Evolutionary conservation across 2,113 vertebrate genomes (phyloP).

Genomic region (Crotophaga sulcirostris): DNA sequence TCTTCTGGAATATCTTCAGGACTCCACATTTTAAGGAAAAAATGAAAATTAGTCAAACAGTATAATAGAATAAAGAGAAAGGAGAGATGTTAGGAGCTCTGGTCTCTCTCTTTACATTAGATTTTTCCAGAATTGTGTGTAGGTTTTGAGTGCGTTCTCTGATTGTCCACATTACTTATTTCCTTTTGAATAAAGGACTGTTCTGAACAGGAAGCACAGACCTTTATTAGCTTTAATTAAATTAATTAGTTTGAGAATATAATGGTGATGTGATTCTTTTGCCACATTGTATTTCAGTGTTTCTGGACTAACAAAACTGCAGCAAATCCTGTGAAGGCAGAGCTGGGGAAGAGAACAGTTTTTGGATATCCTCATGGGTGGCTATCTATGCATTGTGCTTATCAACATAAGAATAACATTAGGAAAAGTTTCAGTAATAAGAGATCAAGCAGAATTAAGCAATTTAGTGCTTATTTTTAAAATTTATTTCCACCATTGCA

Average conservation of each 20-base stretch:
- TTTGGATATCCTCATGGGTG: not conserved
- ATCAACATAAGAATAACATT: not conserved
- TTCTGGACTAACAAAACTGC: not conserved
- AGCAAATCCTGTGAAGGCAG: not conserved
- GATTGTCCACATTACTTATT: not conserved
- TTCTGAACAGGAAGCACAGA: not conserved
- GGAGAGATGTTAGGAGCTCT: not conserved
- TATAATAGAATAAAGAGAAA: not conserved
- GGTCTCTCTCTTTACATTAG: not conserved
- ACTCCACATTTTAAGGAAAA: not conserved
- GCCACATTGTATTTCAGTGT: not conserved
- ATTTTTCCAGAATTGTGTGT: not conserved
- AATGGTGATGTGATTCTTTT: not conserved
- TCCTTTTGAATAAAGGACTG: not conserved
- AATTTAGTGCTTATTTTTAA: not conserved
- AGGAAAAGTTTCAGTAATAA: not conserved
- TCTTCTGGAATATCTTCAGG: not conserved
- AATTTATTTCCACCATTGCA: not conserved
- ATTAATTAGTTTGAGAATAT: not conserved
- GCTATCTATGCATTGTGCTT: not conserved
- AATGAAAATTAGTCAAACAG: not conserved
- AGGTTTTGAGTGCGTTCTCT: not conserved
- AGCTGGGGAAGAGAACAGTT: not conserved
- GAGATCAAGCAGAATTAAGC: not conserved
- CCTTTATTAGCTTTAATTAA: not conserved